Evolutionary conservation across 2,797 vertebrate species (phyloP).

Genomic region (Gymnoscopelus braueri): DNA sequence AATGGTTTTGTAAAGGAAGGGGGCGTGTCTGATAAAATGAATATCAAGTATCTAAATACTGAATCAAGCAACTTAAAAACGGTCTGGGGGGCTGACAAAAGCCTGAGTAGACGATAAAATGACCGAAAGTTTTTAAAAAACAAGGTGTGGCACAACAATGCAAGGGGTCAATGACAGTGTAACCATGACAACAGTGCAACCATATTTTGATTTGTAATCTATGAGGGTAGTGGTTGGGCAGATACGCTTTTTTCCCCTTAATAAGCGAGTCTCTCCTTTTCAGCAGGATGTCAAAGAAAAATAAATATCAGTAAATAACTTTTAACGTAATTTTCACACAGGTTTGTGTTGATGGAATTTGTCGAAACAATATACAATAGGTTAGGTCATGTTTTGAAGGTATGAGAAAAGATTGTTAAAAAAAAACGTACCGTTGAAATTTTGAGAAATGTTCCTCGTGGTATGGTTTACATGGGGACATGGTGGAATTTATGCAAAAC

Average conservation of each 20-base stretch:
- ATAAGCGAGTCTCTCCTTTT: conserved; percentile 52
- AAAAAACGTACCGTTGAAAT: conserved; percentile 64
- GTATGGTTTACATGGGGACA: conserved; percentile 4
- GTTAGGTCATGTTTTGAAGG: conserved; percentile 70
- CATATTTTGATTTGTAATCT: conserved; percentile 33
- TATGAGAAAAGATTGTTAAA: conserved; percentile 44
- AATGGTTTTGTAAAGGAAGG: too few relatives aligned
- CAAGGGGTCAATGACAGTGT: conserved; percentile 43
- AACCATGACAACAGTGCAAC: conserved; percentile 60
- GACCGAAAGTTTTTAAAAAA: too few relatives aligned
- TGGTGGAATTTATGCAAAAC: conserved; percentile 23
- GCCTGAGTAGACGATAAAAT: too few relatives aligned
- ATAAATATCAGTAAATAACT: conserved; percentile 75
- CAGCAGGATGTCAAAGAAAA: conserved; percentile 79
- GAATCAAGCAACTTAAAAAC: too few relatives aligned
- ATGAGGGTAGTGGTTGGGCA: conserved; percentile 30
- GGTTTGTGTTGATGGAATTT: conserved; percentile 60
- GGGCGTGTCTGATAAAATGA: too few relatives aligned
- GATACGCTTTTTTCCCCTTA: background rate
- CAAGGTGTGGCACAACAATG: conserved; percentile 33
- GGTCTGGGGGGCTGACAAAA: too few relatives aligned
- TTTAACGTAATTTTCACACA: conserved; percentile 48
- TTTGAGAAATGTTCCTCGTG: conserved; percentile 13
- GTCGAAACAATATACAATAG: conserved; percentile 53
- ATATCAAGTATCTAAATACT: too few relatives aligned